Conservation (phyloP, 2,113 vertebrate species). For the Spea bombifrons region DNA sequence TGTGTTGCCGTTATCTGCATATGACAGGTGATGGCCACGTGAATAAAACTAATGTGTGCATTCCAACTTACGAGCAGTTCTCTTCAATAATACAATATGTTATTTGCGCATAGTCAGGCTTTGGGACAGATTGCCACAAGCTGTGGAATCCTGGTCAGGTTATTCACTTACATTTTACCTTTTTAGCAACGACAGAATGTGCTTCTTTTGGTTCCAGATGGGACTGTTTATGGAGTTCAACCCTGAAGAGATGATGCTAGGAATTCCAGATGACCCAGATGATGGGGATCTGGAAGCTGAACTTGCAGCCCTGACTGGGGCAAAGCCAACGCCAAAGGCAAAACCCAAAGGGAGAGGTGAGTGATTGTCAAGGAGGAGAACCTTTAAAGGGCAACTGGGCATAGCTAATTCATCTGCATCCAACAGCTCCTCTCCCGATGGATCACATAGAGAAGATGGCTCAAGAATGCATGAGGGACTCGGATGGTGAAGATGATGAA, state of each 20-base stretch:
- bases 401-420: background rate
- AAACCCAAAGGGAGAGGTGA: constrained; percentile 73
- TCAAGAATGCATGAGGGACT: constrained; percentile 86
- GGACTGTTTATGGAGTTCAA: constrained; percentile 84
- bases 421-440: constrained; percentile 84
- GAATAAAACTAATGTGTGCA: too few species aligned
- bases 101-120: too few species aligned
- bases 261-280: constrained; percentile 67
- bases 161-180: too few species aligned
- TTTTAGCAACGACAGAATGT: too few species aligned
- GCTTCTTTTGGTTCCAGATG: constrained; percentile 68
- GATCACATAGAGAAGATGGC: constrained; percentile 91
- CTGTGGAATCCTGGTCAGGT: too few species aligned
- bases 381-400: background rate
- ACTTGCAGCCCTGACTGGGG: constrained; percentile 82
- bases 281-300: constrained; percentile 88
- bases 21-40: too few species aligned
- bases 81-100: too few species aligned
- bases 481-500: constrained; percentile 77
- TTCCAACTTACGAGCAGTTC: too few species aligned
- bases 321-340: constrained; percentile 54
- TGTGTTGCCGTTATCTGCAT: too few species aligned
- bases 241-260: constrained; percentile 80
- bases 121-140: too few species aligned
- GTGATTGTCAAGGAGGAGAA: constrained; percentile 40